These are phyloP conservation scores for Silurus aristotelis DNA, from an alignment of 2,797 vertebrate genomes.

Conservation along the genomic window DNA sequence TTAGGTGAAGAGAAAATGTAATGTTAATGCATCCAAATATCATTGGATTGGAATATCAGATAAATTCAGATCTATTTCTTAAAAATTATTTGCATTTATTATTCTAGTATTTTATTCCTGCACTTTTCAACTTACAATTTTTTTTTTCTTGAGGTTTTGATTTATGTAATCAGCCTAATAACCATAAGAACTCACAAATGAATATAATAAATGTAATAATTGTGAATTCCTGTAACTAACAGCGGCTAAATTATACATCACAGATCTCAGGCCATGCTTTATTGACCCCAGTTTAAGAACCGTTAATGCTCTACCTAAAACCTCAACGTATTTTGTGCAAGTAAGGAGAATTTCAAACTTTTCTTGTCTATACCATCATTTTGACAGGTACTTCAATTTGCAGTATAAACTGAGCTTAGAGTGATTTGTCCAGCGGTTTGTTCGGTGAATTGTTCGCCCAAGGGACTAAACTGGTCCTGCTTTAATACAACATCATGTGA, in stretches of 20 bases:
- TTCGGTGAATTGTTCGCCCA: not conserved
- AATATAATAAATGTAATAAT: not conserved
- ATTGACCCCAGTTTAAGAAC: not conserved
- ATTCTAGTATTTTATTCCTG: not conserved
- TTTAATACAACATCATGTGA: conserved; percentile 30
- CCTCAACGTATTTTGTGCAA: not conserved
- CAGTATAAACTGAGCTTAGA: conserved; percentile 5
- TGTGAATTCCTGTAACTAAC: not conserved
- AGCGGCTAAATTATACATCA: not conserved
- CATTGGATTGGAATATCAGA: too few species aligned
- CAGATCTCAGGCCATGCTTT: not conserved
- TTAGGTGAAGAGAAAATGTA: too few species aligned
- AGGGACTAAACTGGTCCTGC: not conserved
- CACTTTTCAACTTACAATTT: not conserved
- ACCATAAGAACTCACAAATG: not conserved
- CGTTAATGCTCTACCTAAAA: not conserved
- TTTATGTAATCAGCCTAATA: not conserved
- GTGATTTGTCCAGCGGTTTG: not conserved
- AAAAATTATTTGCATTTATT: not conserved
- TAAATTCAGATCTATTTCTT: not conserved
- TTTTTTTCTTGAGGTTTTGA: not conserved
- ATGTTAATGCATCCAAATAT: too few species aligned
- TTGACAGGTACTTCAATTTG: not conserved
- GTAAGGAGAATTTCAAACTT: not conserved
- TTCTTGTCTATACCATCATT: not conserved